phyloP scores from a whole-genome alignment of 2,797 vertebrate genomes.

The Acipenser ruthenus region DNA sequence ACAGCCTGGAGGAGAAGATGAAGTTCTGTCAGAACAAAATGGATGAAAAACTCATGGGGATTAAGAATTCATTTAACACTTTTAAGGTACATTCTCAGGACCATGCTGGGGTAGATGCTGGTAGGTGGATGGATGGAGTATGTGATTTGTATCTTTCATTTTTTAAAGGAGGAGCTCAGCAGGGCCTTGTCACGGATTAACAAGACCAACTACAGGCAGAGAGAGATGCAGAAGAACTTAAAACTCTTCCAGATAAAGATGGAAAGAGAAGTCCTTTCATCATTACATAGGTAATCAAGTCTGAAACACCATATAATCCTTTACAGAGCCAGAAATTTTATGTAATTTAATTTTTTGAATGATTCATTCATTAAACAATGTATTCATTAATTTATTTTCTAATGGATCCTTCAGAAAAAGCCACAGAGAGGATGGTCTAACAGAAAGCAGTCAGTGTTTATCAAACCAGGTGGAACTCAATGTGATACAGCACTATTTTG shows the following conservation, averaged over 20 bases:
- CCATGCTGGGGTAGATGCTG: too few relatives aligned
- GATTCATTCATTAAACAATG: too few relatives aligned
- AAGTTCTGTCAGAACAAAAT: slow-evolving; percentile 76
- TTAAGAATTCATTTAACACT: slow-evolving; percentile 87
- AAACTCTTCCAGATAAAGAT: slow-evolving; percentile 74
- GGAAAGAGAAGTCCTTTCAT: slow-evolving; percentile 27
- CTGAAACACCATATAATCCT: background rate
- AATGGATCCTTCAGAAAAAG: slow-evolving; percentile 56
- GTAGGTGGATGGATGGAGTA: too few relatives aligned
- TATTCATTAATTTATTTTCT: background rate
- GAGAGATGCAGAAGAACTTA: slow-evolving; percentile 76
- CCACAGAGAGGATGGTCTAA: slow-evolving; percentile 63
- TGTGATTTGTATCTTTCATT: background rate
- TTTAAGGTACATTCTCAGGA: slow-evolving; percentile 68
- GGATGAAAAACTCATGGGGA: slow-evolving; percentile 82
- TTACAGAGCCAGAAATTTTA: background rate
- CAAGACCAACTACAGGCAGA: slow-evolving; percentile 77
- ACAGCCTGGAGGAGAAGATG: slow-evolving; percentile 77
- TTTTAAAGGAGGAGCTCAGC: slow-evolving; percentile 79
- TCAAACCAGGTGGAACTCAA: slow-evolving; percentile 76
- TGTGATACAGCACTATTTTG: slow-evolving; percentile 73
- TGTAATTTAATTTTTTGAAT: too few relatives aligned
- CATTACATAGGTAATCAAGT: slow-evolving; percentile 36
- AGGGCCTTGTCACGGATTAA: slow-evolving; percentile 78
- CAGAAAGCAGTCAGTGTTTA: slow-evolving; percentile 49